phyloP scores from a whole-genome alignment of 2,113 vertebrate genomes.

The Cottus gobio region DNA sequence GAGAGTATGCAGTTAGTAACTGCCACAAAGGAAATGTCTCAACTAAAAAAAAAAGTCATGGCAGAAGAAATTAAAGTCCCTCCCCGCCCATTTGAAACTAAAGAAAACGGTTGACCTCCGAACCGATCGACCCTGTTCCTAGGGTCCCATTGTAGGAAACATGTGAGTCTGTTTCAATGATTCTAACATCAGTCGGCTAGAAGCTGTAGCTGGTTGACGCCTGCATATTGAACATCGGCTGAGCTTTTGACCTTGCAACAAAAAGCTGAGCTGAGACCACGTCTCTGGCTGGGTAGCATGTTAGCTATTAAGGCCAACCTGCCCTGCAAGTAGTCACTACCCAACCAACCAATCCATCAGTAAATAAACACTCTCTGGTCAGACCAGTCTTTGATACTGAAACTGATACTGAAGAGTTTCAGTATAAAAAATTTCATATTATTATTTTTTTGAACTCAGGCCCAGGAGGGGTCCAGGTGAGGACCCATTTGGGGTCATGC shows the following conservation, averaged over 20 bases:
- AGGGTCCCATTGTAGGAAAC: no score
- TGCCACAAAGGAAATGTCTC: constrained; percentile 6
- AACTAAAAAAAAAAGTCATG: background rate
- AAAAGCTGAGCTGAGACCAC: no score
- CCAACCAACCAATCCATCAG: background rate
- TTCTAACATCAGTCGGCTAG: no score
- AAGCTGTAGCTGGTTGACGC: background rate
- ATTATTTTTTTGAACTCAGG: background rate
- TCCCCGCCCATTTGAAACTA: background rate
- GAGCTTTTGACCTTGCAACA: background rate
- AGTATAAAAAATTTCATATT: background rate
- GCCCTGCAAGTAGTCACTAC: background rate
- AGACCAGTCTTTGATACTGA: background rate
- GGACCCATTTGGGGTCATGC: background rate
- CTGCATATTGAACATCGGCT: no score
- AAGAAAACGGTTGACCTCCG: background rate
- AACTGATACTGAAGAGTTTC: no score
- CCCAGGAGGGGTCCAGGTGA: background rate
- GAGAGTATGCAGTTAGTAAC: background rate
- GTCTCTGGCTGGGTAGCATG: background rate
- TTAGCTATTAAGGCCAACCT: background rate
- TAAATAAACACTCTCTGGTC: background rate
- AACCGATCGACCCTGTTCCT: no score
- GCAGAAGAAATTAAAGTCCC: background rate
- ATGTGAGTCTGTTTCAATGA: no score